A percentile compares a stretch with the other conserved stretches of the same genome.
Evolutionary conservation across 2,113 vertebrate species (phyloP).

Genomic region (Carassius gibelio): DNA sequence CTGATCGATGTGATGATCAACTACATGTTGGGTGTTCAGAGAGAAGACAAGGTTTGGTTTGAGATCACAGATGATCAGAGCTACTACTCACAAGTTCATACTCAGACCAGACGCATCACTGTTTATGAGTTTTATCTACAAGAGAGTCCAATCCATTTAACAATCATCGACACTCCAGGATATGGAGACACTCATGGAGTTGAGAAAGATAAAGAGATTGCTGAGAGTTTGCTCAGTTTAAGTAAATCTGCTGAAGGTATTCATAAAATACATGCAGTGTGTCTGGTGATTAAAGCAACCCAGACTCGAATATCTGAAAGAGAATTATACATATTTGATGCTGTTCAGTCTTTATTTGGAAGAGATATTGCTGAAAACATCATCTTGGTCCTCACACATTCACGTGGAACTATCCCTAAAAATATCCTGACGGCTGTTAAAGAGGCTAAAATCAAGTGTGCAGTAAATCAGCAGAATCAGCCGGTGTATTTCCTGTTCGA

Average conservation of each 20-base stretch:
- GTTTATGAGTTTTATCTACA: neutral
- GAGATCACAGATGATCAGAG: too few species aligned
- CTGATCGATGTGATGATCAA: too few species aligned
- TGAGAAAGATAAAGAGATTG: fast-evolving
- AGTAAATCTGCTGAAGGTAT: too few species aligned
- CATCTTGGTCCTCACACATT: neutral
- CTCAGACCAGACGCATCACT: neutral
- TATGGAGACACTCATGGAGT: neutral
- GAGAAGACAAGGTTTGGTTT: too few species aligned
- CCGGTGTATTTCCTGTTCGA: too few species aligned
- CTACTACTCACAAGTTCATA: too few species aligned
- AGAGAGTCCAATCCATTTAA: neutral
- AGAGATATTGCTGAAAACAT: neutral
- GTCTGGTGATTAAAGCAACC: too few species aligned
- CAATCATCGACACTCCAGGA: constrained; percentile 3
- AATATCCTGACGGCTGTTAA: neutral
- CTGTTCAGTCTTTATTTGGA: neutral
- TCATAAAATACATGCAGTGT: too few species aligned
- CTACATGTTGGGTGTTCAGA: too few species aligned
- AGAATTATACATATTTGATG: neutral
- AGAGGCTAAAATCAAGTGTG: too few species aligned
- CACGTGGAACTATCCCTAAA: neutral
- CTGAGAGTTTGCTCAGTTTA: fast-evolving
- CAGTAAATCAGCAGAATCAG: too few species aligned
- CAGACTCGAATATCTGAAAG: neutral